A percentile compares a stretch with the other conserved stretches of the same genome.
Evolutionary conservation across 2,113 vertebrate species (phyloP).

Genomic region (Lepisosteus oculatus): DNA sequence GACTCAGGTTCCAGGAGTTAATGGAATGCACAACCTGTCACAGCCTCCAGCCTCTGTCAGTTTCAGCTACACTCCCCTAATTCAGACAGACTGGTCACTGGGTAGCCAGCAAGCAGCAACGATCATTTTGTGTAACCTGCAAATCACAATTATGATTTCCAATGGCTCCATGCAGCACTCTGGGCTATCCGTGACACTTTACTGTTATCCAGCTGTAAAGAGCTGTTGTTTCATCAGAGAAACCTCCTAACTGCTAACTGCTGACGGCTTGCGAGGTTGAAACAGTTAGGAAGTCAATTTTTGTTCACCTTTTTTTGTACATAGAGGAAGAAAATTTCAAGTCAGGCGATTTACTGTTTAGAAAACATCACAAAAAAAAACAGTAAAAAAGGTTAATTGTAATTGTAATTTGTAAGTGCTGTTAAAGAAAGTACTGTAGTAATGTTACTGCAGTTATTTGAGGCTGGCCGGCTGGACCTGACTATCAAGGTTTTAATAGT

Average conservation of each 20-base stretch:
- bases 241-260: not conserved
- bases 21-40: constrained; percentile 15
- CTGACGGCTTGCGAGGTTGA: too few relatives aligned
- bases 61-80: not conserved
- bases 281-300: too few relatives aligned
- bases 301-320: too few relatives aligned
- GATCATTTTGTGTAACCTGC: not conserved
- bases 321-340: too few relatives aligned
- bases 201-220: not conserved
- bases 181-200: not conserved
- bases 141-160: not conserved
- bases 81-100: not conserved
- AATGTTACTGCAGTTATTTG: too few relatives aligned
- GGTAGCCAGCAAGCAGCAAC: not conserved
- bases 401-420: too few relatives aligned
- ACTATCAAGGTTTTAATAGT: too few relatives aligned
- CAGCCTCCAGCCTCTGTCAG: not conserved
- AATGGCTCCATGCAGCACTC: not conserved
- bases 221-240: not conserved
- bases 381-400: too few relatives aligned
- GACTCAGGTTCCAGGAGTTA: constrained; percentile 16
- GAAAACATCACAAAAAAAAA: too few relatives aligned
- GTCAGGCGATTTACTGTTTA: too few relatives aligned
- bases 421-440: too few relatives aligned
- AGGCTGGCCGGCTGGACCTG: too few relatives aligned